Evolutionary conservation across 2,888 invertebrate species (phyloP), one percentile per base, ranked within the genome.

Genomic region (Ceratothoa steindachneri): DNA sequence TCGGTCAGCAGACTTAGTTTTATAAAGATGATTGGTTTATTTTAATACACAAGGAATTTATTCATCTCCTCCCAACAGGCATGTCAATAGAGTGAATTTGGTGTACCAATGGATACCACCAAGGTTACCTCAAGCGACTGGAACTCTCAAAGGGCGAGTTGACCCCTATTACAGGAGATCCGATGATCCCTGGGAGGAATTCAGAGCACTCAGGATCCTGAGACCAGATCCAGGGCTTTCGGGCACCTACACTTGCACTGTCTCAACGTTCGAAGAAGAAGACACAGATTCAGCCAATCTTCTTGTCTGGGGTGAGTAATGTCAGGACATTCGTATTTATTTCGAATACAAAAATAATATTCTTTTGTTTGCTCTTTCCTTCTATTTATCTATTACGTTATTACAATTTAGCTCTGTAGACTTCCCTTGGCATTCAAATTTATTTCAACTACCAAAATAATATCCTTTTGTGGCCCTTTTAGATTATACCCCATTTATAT

Each of bases 21-120:
- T n/a, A n/a, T n/a, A n/a, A n/a, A n/a, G n/a, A n/a, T n/a, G n/a
- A n/a, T n/a, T n/a, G n/a, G n/a, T n/a, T n/a, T n/a, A n/a, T n/a
- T n/a, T n/a, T n/a, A n/a, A n/a, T n/a, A n/a, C n/a, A n/a, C n/a
- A n/a, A n/a, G n/a, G n/a, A n/a, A n/a, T n/a, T n/a, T n/a, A n/a
- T n/a, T n/a, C n/a, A n/a, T n/a, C n/a, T n/a, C n/a, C n/a, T n/a
- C n/a, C n/a, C n/a, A n/a, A n/a, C 55, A 73, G 73, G 73, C 68
- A 73, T 68, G 65, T 78, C 12, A 75, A 78, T 73, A 64, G 66
- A 12, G 69, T 78, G 22, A 72, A 74, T 65, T 68, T 78, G 60
- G 77, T 78, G 28, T 78, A 78, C 71, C 77, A 78, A 52, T 78
- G 77, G 77, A 78, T 78, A n/a, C 77, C 77, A 1, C 77, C 77